Evolutionary conservation across 1,140 invertebrate genomes (phyloP), one percentile per base, ranked within the genome.

Genomic region (Drosophila rufa): DNA sequence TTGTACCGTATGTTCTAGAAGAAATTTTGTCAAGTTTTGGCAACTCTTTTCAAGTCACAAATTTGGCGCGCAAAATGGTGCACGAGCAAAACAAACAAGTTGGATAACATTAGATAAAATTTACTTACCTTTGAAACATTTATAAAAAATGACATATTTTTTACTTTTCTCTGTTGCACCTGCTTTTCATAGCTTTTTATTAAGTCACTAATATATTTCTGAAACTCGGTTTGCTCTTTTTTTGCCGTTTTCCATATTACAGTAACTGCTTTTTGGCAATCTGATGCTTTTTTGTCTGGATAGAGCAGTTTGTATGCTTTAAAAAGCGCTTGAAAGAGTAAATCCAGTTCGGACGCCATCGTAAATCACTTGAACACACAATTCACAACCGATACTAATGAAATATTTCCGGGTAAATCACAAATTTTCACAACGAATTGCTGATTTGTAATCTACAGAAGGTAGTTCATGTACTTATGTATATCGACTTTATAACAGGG

Each of bases 41-140:
- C 33, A 11, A 12, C 33, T 36, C 33, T 11, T 36, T 11, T 12
- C 9, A 36, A 11, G 33, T 36, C 1, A 36, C 33, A 36, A 36
- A 11, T 36, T 36, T 11, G 2, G 33, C 33, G 11, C 33, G 33
- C 33, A 36, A 11, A 11, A 11, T 36, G 8, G 9, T 30, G 48
- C 25, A 50, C 15, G n/a, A 3, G 51, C 11, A 22, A 22, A 5
- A 2, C 9, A 9, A 40, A 55, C 1, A 17, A 17, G 25, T 38
- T 40, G 9, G 3, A 45, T 45, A n/a, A 17, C 5, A 36, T 59
- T 59, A 36, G 46, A 33, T 30, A 36, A 30, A 59, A 33, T 14
- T n/a, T 46, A 59, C 57, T 22, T 48, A 48, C 45, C 59, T 40
- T 61, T 50, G 15, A 61, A 61, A 33, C 46, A 27, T 61, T 48